A percentile compares a stretch with the other conserved stretches of the same genome.
Conservation (phyloP, 2,113 vertebrate species). For the Dryoscopus gambensis region DNA sequence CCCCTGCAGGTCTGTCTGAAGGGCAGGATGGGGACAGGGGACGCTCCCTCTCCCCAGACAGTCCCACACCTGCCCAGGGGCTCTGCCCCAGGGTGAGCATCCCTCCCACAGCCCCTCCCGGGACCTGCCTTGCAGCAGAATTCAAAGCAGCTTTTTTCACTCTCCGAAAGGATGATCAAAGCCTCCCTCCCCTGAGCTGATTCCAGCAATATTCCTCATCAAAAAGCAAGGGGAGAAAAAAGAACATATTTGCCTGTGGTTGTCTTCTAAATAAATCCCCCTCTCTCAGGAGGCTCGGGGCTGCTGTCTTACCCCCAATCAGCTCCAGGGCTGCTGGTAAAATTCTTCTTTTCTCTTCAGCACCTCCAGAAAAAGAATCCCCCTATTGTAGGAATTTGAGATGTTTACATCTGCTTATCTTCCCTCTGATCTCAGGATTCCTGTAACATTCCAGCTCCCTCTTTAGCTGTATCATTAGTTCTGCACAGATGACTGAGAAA, state of each 20-base stretch:
- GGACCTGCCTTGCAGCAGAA: not conserved
- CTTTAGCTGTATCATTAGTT: not conserved
- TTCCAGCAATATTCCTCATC: slow-evolving; percentile 38
- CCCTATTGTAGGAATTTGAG: not conserved
- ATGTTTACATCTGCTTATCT: slow-evolving; percentile 48
- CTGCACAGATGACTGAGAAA: not conserved
- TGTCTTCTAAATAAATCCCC: slow-evolving; percentile 43
- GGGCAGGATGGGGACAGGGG: not conserved
- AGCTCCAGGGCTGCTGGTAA: not conserved
- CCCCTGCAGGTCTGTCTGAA: not conserved
- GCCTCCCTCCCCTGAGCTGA: slow-evolving; percentile 15
- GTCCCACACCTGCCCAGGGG: not conserved
- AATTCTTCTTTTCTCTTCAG: not conserved
- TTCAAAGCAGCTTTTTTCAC: slow-evolving; percentile 31
- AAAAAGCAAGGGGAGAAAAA: not conserved
- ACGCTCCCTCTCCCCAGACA: rapidly evolving
- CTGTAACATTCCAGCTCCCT: not conserved
- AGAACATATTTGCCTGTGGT: slow-evolving; percentile 34
- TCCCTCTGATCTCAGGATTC: not conserved
- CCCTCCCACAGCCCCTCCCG: not conserved
- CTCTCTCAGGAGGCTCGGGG: not conserved
- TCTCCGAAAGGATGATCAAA: slow-evolving; percentile 20
- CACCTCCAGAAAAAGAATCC: not conserved
- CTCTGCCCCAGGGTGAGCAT: not conserved
- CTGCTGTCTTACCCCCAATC: not conserved